Evolutionary conservation across 2,113 vertebrate species (phyloP), one percentile per base, ranked within the genome.

Genomic region (Cyanocitta stelleri): DNA sequence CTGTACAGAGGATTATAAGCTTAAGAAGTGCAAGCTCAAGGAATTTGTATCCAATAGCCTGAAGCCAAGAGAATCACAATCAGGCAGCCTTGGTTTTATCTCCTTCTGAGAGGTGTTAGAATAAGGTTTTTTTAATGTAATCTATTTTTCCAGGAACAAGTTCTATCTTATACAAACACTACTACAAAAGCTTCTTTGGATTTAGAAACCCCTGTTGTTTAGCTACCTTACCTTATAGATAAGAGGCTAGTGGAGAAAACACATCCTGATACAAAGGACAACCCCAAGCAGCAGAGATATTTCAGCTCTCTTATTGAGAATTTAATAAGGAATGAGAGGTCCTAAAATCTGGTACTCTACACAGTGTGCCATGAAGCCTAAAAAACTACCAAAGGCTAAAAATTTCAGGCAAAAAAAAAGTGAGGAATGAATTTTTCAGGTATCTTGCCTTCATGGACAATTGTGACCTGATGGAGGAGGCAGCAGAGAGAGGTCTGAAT

Each of bases 1-100:
- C 73, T 81, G 62, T 54, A 78, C 37, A n/a, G 93, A 89, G 79
- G 88, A 96, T 94, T 96, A 84, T 78, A 80, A 79, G 76, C 44
- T 90, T 80, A 90, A 84, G 73, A 81, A 90, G 22, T 56, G 48
- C 68, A 88, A 73, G 41, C 64, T 88, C 48, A 84, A 92, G 75
- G 72, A 94, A 86, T 92, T 86, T 81, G 37, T 77, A 43, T 93
- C 33, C 24, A 32, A 59, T 92, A 86, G 68, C 73, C 69, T 66
- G 66, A 85, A 94, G 52, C 56, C 51, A 80, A 78, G 68, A 84
- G 85, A 83, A 86, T 56, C 44, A 54, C 59, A 78, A 64, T 85
- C 39, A 43, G 61, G 29, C 43, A 92, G 75, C 72, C 68, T 81
- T 80, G 55, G 30, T 41, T 91, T 95, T 86, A 55, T 46, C 67